These are phyloP conservation scores for Cephus sareptanus DNA, from an alignment of 2,888 invertebrate species.

Conservation along the genomic window DNA sequence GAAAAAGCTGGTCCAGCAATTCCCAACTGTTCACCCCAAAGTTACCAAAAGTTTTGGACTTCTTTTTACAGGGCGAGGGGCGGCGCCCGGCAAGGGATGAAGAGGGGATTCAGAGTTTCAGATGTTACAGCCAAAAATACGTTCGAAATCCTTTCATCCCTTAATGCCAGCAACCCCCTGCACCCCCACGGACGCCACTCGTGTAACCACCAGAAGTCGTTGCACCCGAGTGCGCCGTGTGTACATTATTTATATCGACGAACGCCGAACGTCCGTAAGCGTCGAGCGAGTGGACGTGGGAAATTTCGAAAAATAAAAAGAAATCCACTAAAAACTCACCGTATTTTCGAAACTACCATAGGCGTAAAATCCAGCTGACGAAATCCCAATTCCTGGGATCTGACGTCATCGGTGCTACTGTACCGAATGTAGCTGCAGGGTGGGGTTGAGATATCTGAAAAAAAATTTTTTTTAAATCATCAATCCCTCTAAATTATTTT, in stretches of 20 bases:
- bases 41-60: conserved; percentile 20
- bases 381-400: conserved; percentile 58
- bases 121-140: conserved; percentile 60
- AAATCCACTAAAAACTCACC: conserved; percentile 34
- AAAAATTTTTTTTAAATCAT: background rate
- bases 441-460: conserved; percentile 49
- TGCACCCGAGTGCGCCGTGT: background rate
- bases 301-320: background rate
- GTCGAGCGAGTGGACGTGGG: background rate
- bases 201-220: background rate
- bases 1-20: background rate
- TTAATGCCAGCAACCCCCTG: conserved; percentile 36
- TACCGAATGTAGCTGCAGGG: conserved; percentile 57
- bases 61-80: conserved; percentile 20
- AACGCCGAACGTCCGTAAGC: background rate
- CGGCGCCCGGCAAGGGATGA: background rate
- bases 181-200: background rate
- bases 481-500: background rate
- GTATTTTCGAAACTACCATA: conserved; percentile 60
- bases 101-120: conserved; percentile 33
- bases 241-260: background rate
- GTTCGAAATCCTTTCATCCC: conserved; percentile 54
- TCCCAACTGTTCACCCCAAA: background rate
- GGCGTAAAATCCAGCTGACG: conserved; percentile 59
- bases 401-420: conserved; percentile 59